Base-by-base conservation (phyloP, 2,113 vertebrate species). In the Elaphurus davidianus region DNA sequence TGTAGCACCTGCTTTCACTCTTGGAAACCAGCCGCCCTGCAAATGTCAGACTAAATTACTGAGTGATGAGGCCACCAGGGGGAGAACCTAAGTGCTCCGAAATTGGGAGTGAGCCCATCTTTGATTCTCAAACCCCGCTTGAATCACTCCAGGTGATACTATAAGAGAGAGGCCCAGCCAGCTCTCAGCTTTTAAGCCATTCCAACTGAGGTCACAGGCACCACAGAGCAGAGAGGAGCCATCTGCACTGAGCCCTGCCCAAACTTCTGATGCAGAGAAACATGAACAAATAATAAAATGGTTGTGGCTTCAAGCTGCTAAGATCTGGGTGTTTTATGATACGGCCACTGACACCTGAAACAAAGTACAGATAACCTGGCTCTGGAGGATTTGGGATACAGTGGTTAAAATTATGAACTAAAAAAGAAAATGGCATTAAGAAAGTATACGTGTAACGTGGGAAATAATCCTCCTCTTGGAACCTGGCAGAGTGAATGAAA, bases 11-110 rank as follows among this genome's bases (percentile, higher is more conserved):
- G 67, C 87, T 92, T 67, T 94, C 62, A 47, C 79, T 91, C 85
- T 87, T 87, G 85, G 79, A 96, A 94, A 50, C 71, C 30, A 15
- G 60, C 67, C 82, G 88, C 43, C 36, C 78, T 78, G 25, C 59
- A 90, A 87, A 78, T n/a, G 30, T 93, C 76, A 97, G 83, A 54
- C 92, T 71, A 67, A 71, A 95, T 92, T 86, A 94, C 55, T 19
- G 62, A 96, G 64, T 87, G 55, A 92, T 47, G 23, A 64, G 67
- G 28, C 45, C 47, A 45, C 36, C 5, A 30, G 30, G 25, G 78
- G 87, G 55, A 94, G 57, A 83, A 91, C 28, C 47, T 54, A 23
- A 88, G 27, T 93, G 54, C 59, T 50, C 47, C n/a, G 21, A 87
- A 33, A 4, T 21, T 78, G 55, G 30, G 7, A 95, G 43, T 83